phyloP scores from a whole-genome alignment of 2,797 vertebrate species.

The Acipenser transmontanus region DNA sequence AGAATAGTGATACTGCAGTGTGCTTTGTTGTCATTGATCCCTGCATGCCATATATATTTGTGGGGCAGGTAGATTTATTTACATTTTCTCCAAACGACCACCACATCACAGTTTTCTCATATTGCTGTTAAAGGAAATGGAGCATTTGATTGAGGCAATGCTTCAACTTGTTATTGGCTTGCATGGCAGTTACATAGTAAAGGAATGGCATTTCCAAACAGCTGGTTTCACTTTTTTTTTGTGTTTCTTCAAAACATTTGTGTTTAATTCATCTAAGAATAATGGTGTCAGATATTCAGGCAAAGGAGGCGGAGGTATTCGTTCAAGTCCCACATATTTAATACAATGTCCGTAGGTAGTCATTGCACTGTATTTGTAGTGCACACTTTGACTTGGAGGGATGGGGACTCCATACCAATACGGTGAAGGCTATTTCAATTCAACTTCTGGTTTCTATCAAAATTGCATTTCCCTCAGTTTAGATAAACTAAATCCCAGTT shows the following conservation, averaged over 20 bases:
- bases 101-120: constrained; percentile 43
- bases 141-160: constrained; percentile 57
- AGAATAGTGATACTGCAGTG: constrained; percentile 36
- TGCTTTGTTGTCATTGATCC: constrained; percentile 49
- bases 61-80: constrained; percentile 28
- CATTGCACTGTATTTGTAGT: no score
- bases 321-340: neutral
- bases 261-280: constrained; percentile 78
- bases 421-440: no score
- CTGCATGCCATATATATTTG: constrained; percentile 50
- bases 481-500: no score
- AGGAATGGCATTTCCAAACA: constrained; percentile 65
- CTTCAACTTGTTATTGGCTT: constrained; percentile 35
- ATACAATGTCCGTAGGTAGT: neutral
- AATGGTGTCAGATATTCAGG: constrained; percentile 68
- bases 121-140: constrained; percentile 53
- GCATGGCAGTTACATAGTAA: constrained; percentile 41
- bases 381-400: no score
- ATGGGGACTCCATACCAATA: no score
- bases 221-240: constrained; percentile 65
- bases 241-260: constrained; percentile 50
- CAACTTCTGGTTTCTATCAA: no score
- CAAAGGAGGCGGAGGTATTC: constrained; percentile 44
- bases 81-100: constrained; percentile 25
- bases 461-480: no score